Percentiles rank a stretch among this genome's conserved stretches.
These are phyloP conservation scores for Centropus bengalensis DNA, from an alignment of 2,113 vertebrate species.

Conservation along the genomic window DNA sequence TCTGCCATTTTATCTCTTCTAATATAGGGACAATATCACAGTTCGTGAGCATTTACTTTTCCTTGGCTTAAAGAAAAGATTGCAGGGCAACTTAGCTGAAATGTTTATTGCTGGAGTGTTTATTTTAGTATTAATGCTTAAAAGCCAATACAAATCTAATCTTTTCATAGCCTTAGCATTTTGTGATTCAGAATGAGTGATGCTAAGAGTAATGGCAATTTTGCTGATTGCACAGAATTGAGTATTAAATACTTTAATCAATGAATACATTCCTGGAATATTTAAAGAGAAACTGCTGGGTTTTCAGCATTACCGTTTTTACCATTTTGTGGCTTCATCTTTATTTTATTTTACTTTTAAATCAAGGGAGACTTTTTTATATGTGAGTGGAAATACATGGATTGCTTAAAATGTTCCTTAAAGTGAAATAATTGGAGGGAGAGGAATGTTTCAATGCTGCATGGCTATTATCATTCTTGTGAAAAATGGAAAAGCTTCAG, in stretches of 20 bases:
- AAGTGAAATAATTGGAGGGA: not conserved
- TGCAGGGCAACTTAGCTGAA: conserved; percentile 20
- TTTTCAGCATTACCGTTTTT: not conserved
- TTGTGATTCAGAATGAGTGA: conserved; percentile 36
- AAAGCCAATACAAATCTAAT: conserved; percentile 55
- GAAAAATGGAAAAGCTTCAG: not conserved
- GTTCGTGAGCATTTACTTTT: not conserved
- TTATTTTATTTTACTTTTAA: not conserved
- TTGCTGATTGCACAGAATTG: conserved; percentile 51
- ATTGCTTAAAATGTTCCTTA: not conserved
- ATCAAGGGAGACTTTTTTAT: accelerated
- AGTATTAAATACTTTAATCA: conserved; percentile 16
- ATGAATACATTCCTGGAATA: not conserved
- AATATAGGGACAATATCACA: not conserved
- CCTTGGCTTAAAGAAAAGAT: not conserved
- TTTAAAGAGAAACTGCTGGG: not conserved
- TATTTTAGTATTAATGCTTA: conserved; percentile 44
- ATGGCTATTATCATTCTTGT: accelerated
- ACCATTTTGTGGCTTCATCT: not conserved
- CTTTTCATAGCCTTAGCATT: conserved; percentile 14
- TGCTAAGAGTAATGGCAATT: conserved; percentile 36
- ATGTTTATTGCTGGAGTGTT: conserved; percentile 53
- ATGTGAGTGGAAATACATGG: not conserved
- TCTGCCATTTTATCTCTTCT: not conserved
- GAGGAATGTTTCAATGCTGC: not conserved